Evolutionary conservation across 1,140 invertebrate genomes (phyloP).

Genomic region (Trichoplusia ni): DNA sequence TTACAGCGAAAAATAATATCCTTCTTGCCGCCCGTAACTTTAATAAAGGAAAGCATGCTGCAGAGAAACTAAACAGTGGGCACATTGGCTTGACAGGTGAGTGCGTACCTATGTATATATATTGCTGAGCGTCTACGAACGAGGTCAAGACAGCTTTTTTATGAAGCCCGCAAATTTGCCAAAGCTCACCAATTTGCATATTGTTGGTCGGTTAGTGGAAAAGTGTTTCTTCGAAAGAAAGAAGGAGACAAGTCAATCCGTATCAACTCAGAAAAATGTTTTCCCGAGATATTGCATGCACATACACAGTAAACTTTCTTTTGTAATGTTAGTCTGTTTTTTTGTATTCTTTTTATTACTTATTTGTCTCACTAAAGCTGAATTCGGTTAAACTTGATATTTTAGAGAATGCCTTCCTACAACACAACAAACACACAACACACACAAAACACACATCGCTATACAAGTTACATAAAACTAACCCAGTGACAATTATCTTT

Average conservation of each 20-base stretch:
- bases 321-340: background rate
- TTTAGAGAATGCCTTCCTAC: too few species aligned
- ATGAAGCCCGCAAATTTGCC: background rate
- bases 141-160: background rate
- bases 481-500: too few species aligned
- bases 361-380: too few species aligned
- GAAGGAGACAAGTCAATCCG: background rate
- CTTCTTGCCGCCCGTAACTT: background rate
- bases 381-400: too few species aligned
- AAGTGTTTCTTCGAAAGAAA: background rate
- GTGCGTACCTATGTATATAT: background rate
- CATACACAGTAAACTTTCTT: background rate
- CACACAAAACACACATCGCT: too few species aligned
- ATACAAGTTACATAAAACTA: too few species aligned
- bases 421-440: too few species aligned
- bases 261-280: background rate
- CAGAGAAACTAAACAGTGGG: background rate
- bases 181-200: background rate
- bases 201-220: background rate
- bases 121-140: background rate
- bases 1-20: background rate
- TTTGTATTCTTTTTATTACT: background rate
- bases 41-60: background rate
- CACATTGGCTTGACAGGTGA: background rate
- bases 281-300: background rate